These are phyloP conservation scores for Chesias legatella DNA, from an alignment of 2,888 invertebrate genomes.

Conservation along the genomic window DNA sequence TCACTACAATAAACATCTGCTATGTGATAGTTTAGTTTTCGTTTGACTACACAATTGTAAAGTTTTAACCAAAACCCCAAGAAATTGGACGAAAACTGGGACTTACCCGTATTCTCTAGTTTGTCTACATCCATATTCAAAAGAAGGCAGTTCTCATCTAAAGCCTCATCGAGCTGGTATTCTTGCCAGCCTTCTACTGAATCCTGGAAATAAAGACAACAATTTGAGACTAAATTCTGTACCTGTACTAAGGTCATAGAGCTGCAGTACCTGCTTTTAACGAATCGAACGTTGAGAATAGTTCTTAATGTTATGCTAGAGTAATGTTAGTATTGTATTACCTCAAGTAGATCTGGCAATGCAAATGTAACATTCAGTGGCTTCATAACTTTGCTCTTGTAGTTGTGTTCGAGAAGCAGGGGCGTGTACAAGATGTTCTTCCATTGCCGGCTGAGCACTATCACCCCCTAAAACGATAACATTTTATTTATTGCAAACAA, in stretches of 20 bases:
- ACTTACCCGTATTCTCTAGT: constrained; percentile 55
- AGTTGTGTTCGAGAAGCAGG: constrained; percentile 91
- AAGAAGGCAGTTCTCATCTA: constrained; percentile 72
- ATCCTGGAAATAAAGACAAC: constrained; percentile 43
- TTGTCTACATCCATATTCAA: constrained; percentile 70
- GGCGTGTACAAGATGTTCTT: constrained; percentile 97
- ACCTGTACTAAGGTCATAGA: too few relatives aligned
- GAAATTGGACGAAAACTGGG: too few relatives aligned
- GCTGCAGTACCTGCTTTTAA: too few relatives aligned
- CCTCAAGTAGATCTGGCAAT: constrained; percentile 90
- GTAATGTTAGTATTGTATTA: constrained; percentile 44
- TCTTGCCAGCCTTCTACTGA: constrained; percentile 74
- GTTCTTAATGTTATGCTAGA: too few relatives aligned
- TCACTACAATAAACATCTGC: too few relatives aligned
- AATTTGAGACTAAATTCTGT: background rate
- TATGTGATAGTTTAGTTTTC: too few relatives aligned
- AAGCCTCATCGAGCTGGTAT: constrained; percentile 62
- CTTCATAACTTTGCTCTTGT: constrained; percentile 89
- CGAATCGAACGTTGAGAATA: too few relatives aligned
- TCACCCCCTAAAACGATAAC: constrained; percentile 85
- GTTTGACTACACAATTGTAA: too few relatives aligned
- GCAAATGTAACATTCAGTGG: constrained; percentile 94
- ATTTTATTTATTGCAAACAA: too few relatives aligned
- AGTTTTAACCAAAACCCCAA: too few relatives aligned
- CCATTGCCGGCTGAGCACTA: constrained; percentile 97